A percentile compares a stretch with the other conserved stretches of the same genome.
Conservation (phyloP, 2,888 invertebrate genomes). For the Tenthredo distinguenda region DNA sequence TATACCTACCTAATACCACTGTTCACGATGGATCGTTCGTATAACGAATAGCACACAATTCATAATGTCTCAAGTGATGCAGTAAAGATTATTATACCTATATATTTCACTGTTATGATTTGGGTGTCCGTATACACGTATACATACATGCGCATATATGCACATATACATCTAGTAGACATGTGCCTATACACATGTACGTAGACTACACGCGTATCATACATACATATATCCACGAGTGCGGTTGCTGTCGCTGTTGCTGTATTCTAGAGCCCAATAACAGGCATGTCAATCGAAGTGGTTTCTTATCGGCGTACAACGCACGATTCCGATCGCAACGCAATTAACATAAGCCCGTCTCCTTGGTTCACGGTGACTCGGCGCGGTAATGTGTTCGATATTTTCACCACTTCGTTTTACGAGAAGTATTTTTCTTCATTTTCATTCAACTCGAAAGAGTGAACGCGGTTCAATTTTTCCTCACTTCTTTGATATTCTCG, state of each 20-base stretch:
- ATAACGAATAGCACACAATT: not conserved
- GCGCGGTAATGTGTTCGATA: not conserved
- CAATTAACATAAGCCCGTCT: not conserved
- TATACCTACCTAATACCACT: no score
- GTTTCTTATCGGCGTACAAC: conserved; percentile 15
- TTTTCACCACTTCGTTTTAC: not conserved
- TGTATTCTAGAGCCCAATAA: not conserved
- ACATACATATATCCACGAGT: not conserved
- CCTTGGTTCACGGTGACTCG: not conserved
- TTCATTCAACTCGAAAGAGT: not conserved
- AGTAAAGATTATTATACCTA: no score
- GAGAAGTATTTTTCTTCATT: not conserved
- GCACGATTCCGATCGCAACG: conserved; percentile 8
- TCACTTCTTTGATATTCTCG: not conserved
- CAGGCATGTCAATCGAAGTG: not conserved
- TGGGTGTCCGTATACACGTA: not conserved
- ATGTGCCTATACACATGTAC: no score
- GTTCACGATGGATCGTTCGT: no score
- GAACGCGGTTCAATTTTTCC: not conserved
- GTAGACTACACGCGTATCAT: no score
- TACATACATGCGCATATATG: no score
- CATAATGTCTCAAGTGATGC: not conserved
- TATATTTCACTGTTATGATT: not conserved
- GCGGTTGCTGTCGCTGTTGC: not conserved
- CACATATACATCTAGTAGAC: no score